phyloP scores from a whole-genome alignment of 2,888 invertebrate genomes.

The Phalangium opilio region DNA sequence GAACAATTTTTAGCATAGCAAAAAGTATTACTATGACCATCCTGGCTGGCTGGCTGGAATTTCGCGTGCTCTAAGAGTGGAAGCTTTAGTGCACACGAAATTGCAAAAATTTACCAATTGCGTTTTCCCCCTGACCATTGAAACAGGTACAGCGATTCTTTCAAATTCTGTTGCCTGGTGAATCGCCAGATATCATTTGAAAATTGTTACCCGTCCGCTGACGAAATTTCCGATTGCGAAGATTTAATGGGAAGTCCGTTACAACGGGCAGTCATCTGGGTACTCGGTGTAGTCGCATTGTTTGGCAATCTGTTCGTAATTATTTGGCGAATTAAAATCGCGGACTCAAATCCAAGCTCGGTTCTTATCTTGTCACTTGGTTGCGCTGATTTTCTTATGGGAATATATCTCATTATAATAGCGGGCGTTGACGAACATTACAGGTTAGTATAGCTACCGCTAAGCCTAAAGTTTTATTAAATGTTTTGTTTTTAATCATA shows the following conservation, averaged over 20 bases:
- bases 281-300: constrained; percentile 23
- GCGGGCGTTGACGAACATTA: constrained; percentile 25
- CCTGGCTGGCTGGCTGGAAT: too few relatives aligned
- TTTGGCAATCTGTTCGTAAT: constrained; percentile 24
- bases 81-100: too few relatives aligned
- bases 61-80: too few relatives aligned
- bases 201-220: constrained; percentile 23
- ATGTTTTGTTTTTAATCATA: constrained; percentile 3
- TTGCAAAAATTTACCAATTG: too few relatives aligned
- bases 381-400: constrained; percentile 26
- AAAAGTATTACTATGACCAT: too few relatives aligned
- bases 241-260: constrained; percentile 24
- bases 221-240: constrained; percentile 26
- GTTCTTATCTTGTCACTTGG: constrained; percentile 27
- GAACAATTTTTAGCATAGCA: too few relatives aligned
- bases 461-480: not conserved
- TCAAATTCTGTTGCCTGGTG: constrained; percentile 25
- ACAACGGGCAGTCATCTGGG: constrained; percentile 24
- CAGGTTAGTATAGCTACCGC: constrained; percentile 11
- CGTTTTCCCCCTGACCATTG: too few relatives aligned
- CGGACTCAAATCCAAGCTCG: constrained; percentile 22
- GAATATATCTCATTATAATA: constrained; percentile 26
- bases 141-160: constrained; percentile 23
- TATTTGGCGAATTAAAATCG: constrained; percentile 24
- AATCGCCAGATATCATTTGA: constrained; percentile 18